Evolutionary conservation across 2,113 vertebrate species (phyloP).

Genomic region (Cairina moschata): DNA sequence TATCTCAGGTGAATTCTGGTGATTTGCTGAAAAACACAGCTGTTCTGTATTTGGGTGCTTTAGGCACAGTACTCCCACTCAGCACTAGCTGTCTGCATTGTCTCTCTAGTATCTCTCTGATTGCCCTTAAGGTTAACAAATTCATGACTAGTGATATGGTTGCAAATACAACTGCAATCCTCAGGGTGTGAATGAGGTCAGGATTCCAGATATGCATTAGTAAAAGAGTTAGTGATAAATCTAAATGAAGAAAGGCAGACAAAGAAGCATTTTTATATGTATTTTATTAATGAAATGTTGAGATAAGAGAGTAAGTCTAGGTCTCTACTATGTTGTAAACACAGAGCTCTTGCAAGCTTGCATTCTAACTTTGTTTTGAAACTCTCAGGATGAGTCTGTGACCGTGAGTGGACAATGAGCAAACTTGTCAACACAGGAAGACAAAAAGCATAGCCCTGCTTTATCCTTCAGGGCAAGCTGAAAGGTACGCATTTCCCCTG

Average conservation of each 20-base stretch:
- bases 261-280: neutral
- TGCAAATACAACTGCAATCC: neutral
- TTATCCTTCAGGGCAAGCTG: neutral
- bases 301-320: neutral
- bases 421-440: neutral
- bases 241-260: neutral
- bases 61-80: neutral
- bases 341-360: neutral
- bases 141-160: neutral
- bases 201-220: neutral
- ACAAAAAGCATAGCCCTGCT: neutral
- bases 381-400: neutral
- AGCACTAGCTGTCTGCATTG: neutral
- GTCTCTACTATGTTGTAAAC: neutral
- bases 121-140: constrained; percentile 3
- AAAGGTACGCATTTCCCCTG: neutral
- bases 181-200: neutral
- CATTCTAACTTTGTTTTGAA: neutral
- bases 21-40: neutral
- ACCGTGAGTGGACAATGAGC: neutral
- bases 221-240: neutral
- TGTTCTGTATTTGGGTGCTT: neutral
- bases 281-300: neutral
- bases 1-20: constrained; percentile 23
- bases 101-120: neutral